Conservation (phyloP, 1,140 invertebrate genomes). For the Ceratosolen solmsi region DNA sequence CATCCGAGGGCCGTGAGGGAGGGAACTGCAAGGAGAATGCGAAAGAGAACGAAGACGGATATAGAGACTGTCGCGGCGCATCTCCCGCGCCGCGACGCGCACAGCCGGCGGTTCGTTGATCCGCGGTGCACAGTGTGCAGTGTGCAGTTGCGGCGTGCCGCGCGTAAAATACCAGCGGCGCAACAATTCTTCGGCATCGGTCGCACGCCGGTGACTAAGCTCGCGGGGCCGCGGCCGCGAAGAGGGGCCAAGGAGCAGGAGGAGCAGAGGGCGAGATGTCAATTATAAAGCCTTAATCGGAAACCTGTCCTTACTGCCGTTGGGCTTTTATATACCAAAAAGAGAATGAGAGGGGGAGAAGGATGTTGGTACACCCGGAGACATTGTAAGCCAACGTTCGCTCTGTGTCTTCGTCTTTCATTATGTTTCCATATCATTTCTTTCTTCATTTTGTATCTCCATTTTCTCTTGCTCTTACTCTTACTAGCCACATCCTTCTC, state of each 20-base stretch:
- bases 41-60: constrained; percentile 45
- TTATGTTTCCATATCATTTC: constrained; percentile 17
- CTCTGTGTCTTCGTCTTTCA: constrained; percentile 28
- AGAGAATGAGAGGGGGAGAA: neutral
- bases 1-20: constrained; percentile 47
- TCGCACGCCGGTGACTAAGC: constrained; percentile 68
- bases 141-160: constrained; percentile 3
- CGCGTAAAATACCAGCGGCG: constrained; percentile 44
- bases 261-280: constrained; percentile 64
- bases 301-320: constrained; percentile 72
- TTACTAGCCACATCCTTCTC: neutral
- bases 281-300: constrained; percentile 73
- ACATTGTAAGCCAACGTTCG: constrained; percentile 11
- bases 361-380: neutral
- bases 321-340: constrained; percentile 61
- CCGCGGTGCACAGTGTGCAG: constrained; percentile 50
- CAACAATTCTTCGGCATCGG: constrained; percentile 57
- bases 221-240: constrained; percentile 30
- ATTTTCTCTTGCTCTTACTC: constrained; percentile 45
- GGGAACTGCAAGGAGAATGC: constrained; percentile 52
- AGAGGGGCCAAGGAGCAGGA: constrained; percentile 20
- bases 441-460: constrained; percentile 20
- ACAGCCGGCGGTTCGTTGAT: constrained; percentile 65
- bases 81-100: constrained; percentile 49
- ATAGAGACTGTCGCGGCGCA: constrained; percentile 44